Evolutionary conservation across 2,797 vertebrate species (phyloP).

Genomic region (Loris lydekkerianus): DNA sequence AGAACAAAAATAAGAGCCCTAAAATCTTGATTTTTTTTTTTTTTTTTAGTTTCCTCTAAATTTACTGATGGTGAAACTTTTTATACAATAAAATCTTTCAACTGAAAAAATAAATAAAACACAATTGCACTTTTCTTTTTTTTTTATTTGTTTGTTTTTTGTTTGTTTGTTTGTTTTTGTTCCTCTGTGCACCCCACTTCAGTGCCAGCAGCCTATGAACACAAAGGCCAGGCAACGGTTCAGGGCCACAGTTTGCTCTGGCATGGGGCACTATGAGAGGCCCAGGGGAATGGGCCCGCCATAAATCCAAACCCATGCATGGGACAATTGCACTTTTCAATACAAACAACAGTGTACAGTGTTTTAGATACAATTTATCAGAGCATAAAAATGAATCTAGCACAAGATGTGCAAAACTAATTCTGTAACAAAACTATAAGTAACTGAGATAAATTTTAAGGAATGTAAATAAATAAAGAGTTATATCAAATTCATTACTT

Average conservation of each 20-base stretch:
- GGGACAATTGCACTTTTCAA: background rate
- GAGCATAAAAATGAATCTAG: background rate
- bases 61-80: no score
- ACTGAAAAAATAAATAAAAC: background rate
- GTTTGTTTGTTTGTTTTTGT: background rate
- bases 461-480: background rate
- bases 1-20: no score
- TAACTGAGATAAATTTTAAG: background rate
- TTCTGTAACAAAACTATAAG: background rate
- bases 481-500: background rate
- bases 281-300: conserved; percentile 27
- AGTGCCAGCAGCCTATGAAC: conserved; percentile 33
- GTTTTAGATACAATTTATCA: background rate
- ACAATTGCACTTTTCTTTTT: background rate
- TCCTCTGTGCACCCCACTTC: conserved; percentile 25
- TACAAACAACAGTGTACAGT: background rate
- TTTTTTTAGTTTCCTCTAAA: no score
- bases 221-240: conserved; percentile 70
- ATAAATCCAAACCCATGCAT: conserved; percentile 71
- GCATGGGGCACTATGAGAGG: conserved; percentile 72
- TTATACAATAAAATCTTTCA: no score
- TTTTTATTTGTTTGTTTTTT: no score
- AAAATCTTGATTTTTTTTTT: no score
- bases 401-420: background rate
- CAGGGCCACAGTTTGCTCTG: conserved; percentile 11